Conservation (phyloP, 2,888 invertebrate species). For the Griposia aprilina region DNA sequence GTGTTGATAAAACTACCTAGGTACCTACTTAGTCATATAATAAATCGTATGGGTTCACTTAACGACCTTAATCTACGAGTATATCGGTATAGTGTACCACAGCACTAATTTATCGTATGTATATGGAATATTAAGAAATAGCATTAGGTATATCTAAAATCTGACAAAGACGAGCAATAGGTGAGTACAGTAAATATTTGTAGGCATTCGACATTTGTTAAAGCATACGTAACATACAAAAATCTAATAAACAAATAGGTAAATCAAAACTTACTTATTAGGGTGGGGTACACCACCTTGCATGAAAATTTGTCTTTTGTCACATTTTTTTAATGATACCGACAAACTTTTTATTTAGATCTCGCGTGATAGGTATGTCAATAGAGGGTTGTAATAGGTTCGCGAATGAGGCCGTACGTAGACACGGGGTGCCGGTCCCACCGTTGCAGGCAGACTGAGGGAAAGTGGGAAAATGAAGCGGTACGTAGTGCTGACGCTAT, state of each 20-base stretch:
- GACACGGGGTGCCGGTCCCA: constrained; percentile 65
- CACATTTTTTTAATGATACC: constrained; percentile 61
- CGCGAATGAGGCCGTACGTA: constrained; percentile 26
- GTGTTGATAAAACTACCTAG: not conserved
- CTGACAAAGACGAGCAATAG: constrained; percentile 2
- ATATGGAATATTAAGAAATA: not conserved
- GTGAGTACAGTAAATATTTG: constrained; percentile 1
- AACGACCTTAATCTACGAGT: constrained; percentile 47
- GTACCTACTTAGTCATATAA: not conserved
- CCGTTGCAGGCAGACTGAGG: constrained; percentile 79
- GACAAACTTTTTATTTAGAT: constrained; percentile 59
- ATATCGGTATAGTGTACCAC: constrained; percentile 18
- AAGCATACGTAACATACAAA: constrained; percentile 26
- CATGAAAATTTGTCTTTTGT: constrained; percentile 44
- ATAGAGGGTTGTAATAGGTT: constrained; percentile 55
- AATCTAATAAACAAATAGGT: constrained; percentile 13
- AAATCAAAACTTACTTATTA: constrained; percentile 53
- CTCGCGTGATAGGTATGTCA: constrained; percentile 63
- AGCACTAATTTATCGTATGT: constrained; percentile 14
- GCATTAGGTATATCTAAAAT: not conserved
- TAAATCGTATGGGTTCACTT: constrained; percentile 58
- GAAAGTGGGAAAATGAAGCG: constrained; percentile 82
- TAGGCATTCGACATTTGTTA: constrained; percentile 32
- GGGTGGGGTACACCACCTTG: constrained; percentile 44
- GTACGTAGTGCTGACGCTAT: constrained; percentile 73